Conservation (phyloP, 37 sponge, comb jelly and placozoan genomes). For the Spongilla lacustris region DNA sequence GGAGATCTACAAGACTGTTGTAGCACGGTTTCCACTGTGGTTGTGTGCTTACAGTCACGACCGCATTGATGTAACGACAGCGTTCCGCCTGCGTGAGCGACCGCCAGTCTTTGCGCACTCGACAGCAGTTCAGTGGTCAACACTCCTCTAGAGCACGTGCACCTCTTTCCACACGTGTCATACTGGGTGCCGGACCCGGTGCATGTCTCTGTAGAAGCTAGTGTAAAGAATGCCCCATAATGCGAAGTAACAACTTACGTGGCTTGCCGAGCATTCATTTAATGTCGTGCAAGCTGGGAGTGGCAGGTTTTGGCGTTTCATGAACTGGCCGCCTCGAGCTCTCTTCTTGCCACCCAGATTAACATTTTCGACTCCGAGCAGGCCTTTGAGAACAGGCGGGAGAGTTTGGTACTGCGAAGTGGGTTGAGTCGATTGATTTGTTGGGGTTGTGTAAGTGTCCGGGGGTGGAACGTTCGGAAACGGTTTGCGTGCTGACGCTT, state of each 20-base stretch:
- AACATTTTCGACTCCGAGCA: neutral
- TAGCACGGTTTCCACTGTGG: conserved; percentile 45
- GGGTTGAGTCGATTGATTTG: too few relatives aligned
- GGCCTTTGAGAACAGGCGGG: neutral
- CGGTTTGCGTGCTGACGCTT: neutral
- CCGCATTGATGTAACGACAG: conserved; percentile 26
- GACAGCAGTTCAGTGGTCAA: conserved; percentile 6
- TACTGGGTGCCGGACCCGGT: conserved; percentile 5
- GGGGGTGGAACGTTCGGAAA: neutral
- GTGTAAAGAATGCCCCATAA: neutral
- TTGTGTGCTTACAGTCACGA: conserved; percentile 14
- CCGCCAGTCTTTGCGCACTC: conserved; percentile 31
- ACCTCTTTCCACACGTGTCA: conserved; percentile 26
- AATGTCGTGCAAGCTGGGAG: neutral
- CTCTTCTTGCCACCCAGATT: neutral
- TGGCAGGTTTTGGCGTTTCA: neutral
- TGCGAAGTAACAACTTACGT: neutral
- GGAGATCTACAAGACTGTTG: conserved; percentile 18
- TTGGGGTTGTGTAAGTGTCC: neutral
- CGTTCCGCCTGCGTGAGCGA: conserved; percentile 14
- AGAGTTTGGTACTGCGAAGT: too few relatives aligned
- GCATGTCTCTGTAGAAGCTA: neutral
- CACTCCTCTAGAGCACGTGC: conserved; percentile 3
- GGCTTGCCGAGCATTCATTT: neutral
- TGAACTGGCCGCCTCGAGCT: neutral